phyloP scores from a whole-genome alignment of 2,113 vertebrate species.

The Tyto alba region DNA sequence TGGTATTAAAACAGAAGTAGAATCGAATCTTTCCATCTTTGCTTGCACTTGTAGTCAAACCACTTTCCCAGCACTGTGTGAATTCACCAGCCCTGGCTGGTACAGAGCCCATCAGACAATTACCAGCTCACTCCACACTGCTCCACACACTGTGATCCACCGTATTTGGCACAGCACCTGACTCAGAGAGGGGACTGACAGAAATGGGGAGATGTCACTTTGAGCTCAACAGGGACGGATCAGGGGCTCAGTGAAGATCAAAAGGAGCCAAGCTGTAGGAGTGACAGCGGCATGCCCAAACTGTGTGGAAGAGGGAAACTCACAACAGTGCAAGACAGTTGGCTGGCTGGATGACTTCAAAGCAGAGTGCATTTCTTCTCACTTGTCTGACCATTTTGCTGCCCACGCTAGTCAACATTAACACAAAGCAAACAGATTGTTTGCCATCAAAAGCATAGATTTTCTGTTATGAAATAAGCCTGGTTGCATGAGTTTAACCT shows the following conservation, averaged over 20 bases:
- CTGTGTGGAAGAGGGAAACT: neutral
- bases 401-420: neutral
- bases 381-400: neutral
- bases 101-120: neutral
- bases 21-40: neutral
- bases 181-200: neutral
- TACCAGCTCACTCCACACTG: neutral
- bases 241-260: neutral
- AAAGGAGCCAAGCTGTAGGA: neutral
- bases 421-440: neutral
- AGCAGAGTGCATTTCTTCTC: neutral
- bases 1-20: neutral
- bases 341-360: neutral
- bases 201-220: neutral
- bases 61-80: neutral
- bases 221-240: neutral
- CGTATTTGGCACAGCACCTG: neutral
- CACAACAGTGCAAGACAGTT: neutral
- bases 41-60: neutral
- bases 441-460: neutral
- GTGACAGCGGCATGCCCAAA: neutral
- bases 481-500: neutral
- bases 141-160: fast-evolving
- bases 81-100: neutral
- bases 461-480: neutral